Conservation (phyloP, 1,140 invertebrate genomes). For the Thaumetopoea pityocampa region DNA sequence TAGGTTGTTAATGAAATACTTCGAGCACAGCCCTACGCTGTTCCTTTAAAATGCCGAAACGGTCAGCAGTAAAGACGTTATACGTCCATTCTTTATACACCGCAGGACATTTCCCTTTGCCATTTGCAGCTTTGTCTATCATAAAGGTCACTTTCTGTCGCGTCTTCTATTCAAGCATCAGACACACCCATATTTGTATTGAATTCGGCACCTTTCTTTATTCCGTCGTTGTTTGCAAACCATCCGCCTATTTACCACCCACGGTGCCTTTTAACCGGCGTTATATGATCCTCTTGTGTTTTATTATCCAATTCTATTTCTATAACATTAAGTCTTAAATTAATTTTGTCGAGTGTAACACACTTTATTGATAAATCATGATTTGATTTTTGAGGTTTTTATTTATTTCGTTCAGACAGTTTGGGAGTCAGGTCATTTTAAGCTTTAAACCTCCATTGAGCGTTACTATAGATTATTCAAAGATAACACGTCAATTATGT, state of each 20-base stretch:
- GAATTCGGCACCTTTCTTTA: slow-evolving; percentile 36
- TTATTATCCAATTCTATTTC: slow-evolving; percentile 18
- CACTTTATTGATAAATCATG: slow-evolving; percentile 45
- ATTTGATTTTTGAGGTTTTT: slow-evolving; percentile 49
- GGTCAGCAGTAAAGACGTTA: slow-evolving; percentile 54
- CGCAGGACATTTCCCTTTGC: slow-evolving; percentile 51
- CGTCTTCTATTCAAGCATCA: slow-evolving; percentile 43
- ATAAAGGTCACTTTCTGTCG: slow-evolving; percentile 57
- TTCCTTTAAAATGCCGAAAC: slow-evolving; percentile 24
- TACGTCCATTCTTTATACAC: slow-evolving; percentile 34
- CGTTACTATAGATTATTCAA: slow-evolving; percentile 35
- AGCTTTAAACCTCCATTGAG: slow-evolving; percentile 37
- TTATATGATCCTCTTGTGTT: slow-evolving; percentile 7
- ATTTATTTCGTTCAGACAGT: slow-evolving; percentile 42
- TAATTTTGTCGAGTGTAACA: slow-evolving; percentile 16
- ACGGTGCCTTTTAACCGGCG: slow-evolving; percentile 32
- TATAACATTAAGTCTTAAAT: slow-evolving; percentile 28
- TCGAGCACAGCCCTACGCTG: slow-evolving; percentile 28
- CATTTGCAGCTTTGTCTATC: slow-evolving; percentile 35
- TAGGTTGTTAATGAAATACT: too few relatives aligned
- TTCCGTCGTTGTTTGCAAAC: slow-evolving; percentile 60
- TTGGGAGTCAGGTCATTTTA: slow-evolving; percentile 48
- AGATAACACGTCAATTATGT: slow-evolving; percentile 47
- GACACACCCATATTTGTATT: slow-evolving; percentile 42
- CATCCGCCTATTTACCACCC: slow-evolving; percentile 56